These are phyloP conservation scores for Trididemnum clinides DNA, from an alignment of 23 tunicate species.

Conservation along the genomic window DNA sequence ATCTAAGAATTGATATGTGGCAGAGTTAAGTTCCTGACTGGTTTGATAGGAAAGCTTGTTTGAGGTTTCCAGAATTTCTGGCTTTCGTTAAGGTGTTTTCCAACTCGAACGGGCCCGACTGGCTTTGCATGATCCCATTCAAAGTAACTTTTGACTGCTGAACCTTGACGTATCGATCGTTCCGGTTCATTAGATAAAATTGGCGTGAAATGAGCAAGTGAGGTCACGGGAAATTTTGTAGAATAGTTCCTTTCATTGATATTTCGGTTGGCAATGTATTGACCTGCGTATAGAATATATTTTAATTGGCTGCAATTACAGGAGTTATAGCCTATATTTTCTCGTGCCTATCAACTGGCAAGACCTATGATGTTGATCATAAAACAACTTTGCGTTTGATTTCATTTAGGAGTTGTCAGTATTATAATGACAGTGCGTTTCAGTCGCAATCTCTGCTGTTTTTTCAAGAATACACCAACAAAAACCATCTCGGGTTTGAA, in stretches of 20 bases:
- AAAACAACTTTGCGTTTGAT: no score
- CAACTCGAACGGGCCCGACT: slow-evolving; percentile 32
- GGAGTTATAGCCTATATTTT: no score
- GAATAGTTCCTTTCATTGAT: not conserved
- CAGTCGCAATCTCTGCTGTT: no score
- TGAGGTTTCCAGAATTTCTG: slow-evolving; percentile 74
- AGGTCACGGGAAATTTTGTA: slow-evolving; percentile 41
- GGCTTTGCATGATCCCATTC: slow-evolving; percentile 71
- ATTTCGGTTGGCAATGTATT: not conserved
- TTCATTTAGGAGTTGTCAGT: no score
- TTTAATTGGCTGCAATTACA: no score
- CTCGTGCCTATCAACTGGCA: no score
- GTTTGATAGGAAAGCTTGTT: slow-evolving; percentile 13
- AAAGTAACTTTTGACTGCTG: not conserved
- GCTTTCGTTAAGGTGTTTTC: slow-evolving; percentile 51
- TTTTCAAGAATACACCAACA: no score
- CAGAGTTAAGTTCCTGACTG: slow-evolving; percentile 24
- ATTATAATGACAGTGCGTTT: no score
- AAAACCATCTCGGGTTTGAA: no score
- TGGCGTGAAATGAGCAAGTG: slow-evolving; percentile 11
- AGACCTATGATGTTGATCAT: no score
- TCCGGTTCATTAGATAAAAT: not conserved
- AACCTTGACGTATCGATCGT: not conserved
- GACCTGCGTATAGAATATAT: no score
- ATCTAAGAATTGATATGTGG: no score